A percentile compares a stretch with the other conserved stretches of the same genome.
These are phyloP conservation scores for Sparus aurata DNA, from an alignment of 2,797 vertebrate species.

Conservation along the genomic window DNA sequence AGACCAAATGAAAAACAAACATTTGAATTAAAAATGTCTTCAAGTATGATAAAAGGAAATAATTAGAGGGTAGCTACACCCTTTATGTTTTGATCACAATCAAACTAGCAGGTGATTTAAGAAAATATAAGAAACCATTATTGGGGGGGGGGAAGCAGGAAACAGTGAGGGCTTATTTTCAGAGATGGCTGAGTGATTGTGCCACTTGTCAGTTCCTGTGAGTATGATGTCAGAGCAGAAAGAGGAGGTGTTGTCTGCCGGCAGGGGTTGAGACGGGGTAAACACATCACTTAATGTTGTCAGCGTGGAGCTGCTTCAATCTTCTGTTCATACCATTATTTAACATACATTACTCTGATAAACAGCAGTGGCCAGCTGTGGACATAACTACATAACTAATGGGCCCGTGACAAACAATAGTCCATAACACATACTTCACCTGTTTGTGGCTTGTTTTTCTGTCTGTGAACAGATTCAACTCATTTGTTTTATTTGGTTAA, in stretches of 20 bases:
- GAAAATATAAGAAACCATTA: background rate
- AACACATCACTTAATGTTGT: constrained; percentile 72
- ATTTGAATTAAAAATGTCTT: background rate
- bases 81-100: constrained; percentile 8
- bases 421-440: constrained; percentile 18
- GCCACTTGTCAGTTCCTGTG: constrained; percentile 68
- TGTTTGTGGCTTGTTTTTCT: constrained; percentile 1
- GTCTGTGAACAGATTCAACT: background rate
- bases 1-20: background rate
- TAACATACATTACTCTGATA: constrained; percentile 21
- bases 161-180: constrained; percentile 36
- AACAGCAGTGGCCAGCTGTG: background rate
- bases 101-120: background rate
- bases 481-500: background rate
- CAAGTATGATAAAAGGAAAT: background rate
- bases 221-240: constrained; percentile 40
- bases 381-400: background rate
- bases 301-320: constrained; percentile 45
- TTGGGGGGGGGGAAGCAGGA: background rate
- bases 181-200: constrained; percentile 53
- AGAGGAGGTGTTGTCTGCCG: constrained; percentile 76
- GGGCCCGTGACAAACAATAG: background rate
- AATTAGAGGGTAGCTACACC: background rate
- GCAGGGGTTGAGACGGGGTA: constrained; percentile 55
- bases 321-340: constrained; percentile 39